Conservation (phyloP, 2,888 invertebrate species). For the Harpalus rufipes region DNA sequence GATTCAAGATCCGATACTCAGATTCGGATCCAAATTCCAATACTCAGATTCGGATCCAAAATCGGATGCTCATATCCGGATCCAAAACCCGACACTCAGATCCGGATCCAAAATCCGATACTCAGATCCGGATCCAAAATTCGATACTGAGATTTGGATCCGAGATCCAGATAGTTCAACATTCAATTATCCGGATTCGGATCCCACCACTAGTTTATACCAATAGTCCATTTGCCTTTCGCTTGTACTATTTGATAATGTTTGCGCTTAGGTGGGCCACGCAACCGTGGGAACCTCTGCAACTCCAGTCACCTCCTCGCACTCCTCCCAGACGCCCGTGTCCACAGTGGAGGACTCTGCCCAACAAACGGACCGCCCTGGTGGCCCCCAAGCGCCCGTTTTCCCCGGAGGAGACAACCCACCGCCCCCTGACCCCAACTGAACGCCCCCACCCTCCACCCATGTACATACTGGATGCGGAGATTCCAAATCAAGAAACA, state of each 20-base stretch:
- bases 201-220: too few relatives aligned
- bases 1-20: too few relatives aligned
- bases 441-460: neutral
- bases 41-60: too few relatives aligned
- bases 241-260: neutral
- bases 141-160: too few relatives aligned
- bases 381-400: slow-evolving; percentile 40
- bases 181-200: too few relatives aligned
- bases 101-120: too few relatives aligned
- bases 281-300: slow-evolving; percentile 75
- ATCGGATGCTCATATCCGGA: too few relatives aligned
- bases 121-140: too few relatives aligned
- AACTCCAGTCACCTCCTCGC: slow-evolving; percentile 75
- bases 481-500: neutral
- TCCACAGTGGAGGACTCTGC: slow-evolving; percentile 74
- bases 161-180: too few relatives aligned
- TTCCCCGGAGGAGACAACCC: slow-evolving; percentile 7
- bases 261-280: slow-evolving; percentile 25
- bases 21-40: too few relatives aligned
- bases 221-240: neutral
- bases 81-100: too few relatives aligned
- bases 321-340: slow-evolving; percentile 75
- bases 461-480: slow-evolving; percentile 29
- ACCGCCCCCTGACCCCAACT: slow-evolving; percentile 18
- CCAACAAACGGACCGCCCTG: slow-evolving; percentile 71